Conservation (phyloP, 1,140 invertebrate species). For the Drosophila bocki region DNA sequence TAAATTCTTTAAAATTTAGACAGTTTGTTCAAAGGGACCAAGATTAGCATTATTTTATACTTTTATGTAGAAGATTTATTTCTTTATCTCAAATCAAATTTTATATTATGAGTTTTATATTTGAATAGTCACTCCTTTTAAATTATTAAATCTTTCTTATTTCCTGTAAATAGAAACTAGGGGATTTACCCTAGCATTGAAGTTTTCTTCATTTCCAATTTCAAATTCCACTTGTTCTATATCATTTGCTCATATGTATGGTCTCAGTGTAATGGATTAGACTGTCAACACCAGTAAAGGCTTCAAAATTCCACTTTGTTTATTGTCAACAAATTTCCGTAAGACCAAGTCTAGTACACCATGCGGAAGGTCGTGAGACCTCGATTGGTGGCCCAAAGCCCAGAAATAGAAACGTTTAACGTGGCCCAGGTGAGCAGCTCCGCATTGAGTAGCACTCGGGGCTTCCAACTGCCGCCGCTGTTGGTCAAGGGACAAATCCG, state of each 20-base stretch:
- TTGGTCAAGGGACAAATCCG: conserved; percentile 6
- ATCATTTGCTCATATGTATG: neutral
- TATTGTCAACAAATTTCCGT: conserved; percentile 3
- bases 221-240: too few species aligned
- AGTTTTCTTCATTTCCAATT: neutral
- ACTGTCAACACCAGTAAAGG: neutral
- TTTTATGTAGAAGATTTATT: too few species aligned
- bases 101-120: too few species aligned
- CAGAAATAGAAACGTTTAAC: neutral
- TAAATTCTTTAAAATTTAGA: neutral
- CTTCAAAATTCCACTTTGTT: conserved; percentile 5
- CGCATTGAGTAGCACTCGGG: neutral
- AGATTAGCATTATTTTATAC: neutral
- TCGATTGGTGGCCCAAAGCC: neutral
- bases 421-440: conserved; percentile 12
- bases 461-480: conserved; percentile 36
- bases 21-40: neutral
- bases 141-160: too few species aligned
- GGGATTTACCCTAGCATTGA: neutral
- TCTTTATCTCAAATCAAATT: too few species aligned
- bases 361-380: neutral
- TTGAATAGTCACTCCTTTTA: too few species aligned
- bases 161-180: neutral
- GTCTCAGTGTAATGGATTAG: neutral
- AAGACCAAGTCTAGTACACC: neutral